Base-by-base conservation (phyloP, 2,888 invertebrate species). In the Coecobrya sp. region DNA sequence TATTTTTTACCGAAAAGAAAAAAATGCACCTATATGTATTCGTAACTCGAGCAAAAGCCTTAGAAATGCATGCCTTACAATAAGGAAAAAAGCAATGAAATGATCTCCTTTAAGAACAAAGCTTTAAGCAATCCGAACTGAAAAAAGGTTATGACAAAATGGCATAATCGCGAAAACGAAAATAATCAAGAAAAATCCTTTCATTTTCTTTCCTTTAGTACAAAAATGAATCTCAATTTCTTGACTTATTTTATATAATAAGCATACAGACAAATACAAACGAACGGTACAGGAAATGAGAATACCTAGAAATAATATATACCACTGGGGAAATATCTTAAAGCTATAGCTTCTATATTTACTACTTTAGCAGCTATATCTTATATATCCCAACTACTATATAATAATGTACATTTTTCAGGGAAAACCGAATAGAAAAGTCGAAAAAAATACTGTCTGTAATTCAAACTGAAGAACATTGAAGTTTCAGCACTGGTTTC, bases 271-370 rank as follows among this genome's bases (percentile, higher is more conserved):
- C 73, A 25, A 45, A n/a, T 22, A 49, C 45, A 85, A 45, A 27
- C 70, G 70, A 86, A 86, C 70, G 68, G 68, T 86, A 49, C 68
- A 86, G 86, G 86, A 86, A 86, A 86, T 86, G 52, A 52, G n/a
- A n/a, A n/a, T n/a, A n/a, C n/a, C n/a, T n/a, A n/a, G n/a, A n/a
- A n/a, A n/a, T n/a, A n/a, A n/a, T n/a, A n/a, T n/a, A n/a, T n/a
- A n/a, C n/a, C n/a, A n/a, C n/a, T n/a, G n/a, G n/a, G n/a, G n/a
- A n/a, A n/a, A n/a, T n/a, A n/a, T n/a, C n/a, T n/a, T n/a, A n/a
- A n/a, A n/a, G n/a, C n/a, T n/a, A n/a, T n/a, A n/a, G n/a, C n/a
- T n/a, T n/a, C n/a, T n/a, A n/a, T n/a, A n/a, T n/a, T n/a, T n/a
- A n/a, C n/a, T n/a, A n/a, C n/a, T n/a, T n/a, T n/a, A n/a, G n/a